Conservation (phyloP, 2,888 invertebrate genomes). For the Pachycephus smyrnensis region DNA sequence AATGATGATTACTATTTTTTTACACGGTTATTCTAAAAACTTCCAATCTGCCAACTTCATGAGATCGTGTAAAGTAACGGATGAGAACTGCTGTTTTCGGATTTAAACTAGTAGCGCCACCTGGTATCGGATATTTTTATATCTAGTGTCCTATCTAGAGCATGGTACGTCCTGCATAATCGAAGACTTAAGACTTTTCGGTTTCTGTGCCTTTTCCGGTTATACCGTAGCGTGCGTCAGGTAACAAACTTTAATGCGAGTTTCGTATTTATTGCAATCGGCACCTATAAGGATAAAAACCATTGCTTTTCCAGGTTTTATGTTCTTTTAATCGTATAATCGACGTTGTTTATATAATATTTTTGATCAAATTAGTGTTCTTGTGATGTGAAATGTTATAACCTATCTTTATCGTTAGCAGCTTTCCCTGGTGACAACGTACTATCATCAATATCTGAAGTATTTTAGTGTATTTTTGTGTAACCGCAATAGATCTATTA, state of each 20-base stretch:
- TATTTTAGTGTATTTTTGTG: neutral
- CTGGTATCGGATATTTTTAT: neutral
- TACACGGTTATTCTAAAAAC: neutral
- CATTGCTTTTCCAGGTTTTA: neutral
- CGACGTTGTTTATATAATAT: neutral
- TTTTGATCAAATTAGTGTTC: neutral
- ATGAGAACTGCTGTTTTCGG: neutral
- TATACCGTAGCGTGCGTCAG: slow-evolving; percentile 51
- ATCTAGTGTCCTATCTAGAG: neutral
- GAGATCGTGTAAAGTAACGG: neutral
- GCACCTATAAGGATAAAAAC: slow-evolving; percentile 11
- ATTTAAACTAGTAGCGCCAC: neutral
- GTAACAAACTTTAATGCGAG: slow-evolving; percentile 46
- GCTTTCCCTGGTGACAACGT: neutral
- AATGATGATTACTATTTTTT: neutral
- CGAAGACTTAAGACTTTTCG: slow-evolving; percentile 21
- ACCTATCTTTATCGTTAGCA: neutral
- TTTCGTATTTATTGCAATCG: slow-evolving; percentile 49
- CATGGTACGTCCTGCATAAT: slow-evolving; percentile 1
- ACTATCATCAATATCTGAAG: neutral
- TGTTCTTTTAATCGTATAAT: neutral
- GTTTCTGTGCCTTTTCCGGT: slow-evolving; percentile 53
- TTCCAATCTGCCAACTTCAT: neutral
- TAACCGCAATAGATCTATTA: neutral
- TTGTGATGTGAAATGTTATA: neutral